These are phyloP conservation scores for Apodemia mormo DNA, from an alignment of 2,888 invertebrate genomes.

Conservation along the genomic window DNA sequence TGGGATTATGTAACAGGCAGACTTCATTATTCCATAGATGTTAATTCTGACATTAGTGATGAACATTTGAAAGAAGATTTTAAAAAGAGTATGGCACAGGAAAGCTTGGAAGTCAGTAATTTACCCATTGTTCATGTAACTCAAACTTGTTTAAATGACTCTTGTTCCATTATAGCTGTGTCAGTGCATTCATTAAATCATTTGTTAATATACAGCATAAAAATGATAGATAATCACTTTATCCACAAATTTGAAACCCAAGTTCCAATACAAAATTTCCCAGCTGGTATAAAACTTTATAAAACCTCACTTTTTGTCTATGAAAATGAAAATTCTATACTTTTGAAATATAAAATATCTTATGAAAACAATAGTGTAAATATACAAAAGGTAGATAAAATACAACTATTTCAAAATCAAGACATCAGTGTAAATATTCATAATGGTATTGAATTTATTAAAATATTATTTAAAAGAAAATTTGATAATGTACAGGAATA, in stretches of 20 bases:
- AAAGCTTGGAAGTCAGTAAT: slow-evolving; percentile 78
- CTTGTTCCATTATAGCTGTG: slow-evolving; percentile 70
- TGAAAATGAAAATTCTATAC: slow-evolving; percentile 49
- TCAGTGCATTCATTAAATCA: slow-evolving; percentile 74
- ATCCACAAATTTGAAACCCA: slow-evolving; percentile 55
- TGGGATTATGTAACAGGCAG: slow-evolving; percentile 87
- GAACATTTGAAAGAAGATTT: slow-evolving; percentile 66
- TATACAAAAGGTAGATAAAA: slow-evolving; percentile 42
- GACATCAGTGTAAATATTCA: slow-evolving; percentile 31
- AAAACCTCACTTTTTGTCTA: slow-evolving; percentile 63
- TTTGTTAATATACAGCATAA: slow-evolving; percentile 71
- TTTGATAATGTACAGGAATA: slow-evolving; percentile 92
- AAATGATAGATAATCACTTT: slow-evolving; percentile 47
- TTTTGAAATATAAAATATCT: slow-evolving; percentile 57
- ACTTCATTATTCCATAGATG: slow-evolving; percentile 74
- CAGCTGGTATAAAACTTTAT: slow-evolving; percentile 60
- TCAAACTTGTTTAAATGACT: slow-evolving; percentile 50
- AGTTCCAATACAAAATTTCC: slow-evolving; percentile 64
- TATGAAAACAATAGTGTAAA: slow-evolving; percentile 47
- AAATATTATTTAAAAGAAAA: slow-evolving; percentile 87
- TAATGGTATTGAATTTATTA: slow-evolving; percentile 61
- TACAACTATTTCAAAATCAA: slow-evolving; percentile 53
- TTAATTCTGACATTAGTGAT: slow-evolving; percentile 59
- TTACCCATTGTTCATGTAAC: slow-evolving; percentile 78
- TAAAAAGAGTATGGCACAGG: slow-evolving; percentile 74